Conservation (phyloP, 2,888 invertebrate genomes). For the Drosophila paramelanica region DNA sequence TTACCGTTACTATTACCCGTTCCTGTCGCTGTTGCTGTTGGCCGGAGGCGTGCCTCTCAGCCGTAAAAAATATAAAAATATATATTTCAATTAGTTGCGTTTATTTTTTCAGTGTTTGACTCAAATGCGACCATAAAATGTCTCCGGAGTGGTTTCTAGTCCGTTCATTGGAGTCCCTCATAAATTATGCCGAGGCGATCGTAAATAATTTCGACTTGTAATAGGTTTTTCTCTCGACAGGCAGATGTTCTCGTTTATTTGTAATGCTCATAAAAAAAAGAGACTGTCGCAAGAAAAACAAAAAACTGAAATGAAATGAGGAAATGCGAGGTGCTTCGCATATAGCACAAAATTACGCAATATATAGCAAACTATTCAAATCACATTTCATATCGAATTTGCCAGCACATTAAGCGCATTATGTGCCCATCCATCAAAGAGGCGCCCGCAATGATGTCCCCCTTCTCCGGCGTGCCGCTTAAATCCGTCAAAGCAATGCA, state of each 20-base stretch:
- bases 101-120: conserved; percentile 33
- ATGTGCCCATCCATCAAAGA: conserved; percentile 18
- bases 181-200: conserved; percentile 69
- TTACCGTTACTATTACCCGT: conserved; percentile 32
- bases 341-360: conserved; percentile 1
- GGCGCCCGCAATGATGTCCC: not conserved
- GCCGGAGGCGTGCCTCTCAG: conserved; percentile 49
- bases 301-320: not conserved
- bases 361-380: conserved; percentile 35
- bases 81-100: conserved; percentile 75
- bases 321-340: conserved; percentile 3
- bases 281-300: conserved; percentile 18
- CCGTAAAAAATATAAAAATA: conserved; percentile 58
- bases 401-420: conserved; percentile 62
- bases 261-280: conserved; percentile 24
- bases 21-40: conserved; percentile 5
- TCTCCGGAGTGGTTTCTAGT: conserved; percentile 59
- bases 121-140: conserved; percentile 65
- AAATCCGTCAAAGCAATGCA: conserved; percentile 78
- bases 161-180: conserved; percentile 66
- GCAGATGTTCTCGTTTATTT: conserved; percentile 56
- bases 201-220: conserved; percentile 76
- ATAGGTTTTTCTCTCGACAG: conserved; percentile 49
- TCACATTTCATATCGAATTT: conserved; percentile 62
- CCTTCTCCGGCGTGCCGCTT: conserved; percentile 29